phyloP scores from a whole-genome alignment of 2,797 vertebrate species.

The Atherinosoma microstoma region DNA sequence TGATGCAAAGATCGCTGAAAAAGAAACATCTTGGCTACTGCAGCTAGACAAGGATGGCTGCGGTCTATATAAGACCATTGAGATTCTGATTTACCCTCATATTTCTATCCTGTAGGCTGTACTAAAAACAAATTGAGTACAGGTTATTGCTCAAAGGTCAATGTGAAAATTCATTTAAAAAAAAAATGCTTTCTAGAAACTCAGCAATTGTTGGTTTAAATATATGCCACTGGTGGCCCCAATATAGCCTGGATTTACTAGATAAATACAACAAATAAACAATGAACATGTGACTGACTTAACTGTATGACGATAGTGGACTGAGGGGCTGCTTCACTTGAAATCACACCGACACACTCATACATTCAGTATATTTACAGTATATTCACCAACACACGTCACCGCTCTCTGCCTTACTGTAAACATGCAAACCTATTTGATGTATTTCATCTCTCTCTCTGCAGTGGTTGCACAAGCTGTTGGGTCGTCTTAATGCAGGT shows the following conservation, averaged over 20 bases:
- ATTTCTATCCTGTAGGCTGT: background rate
- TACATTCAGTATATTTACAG: background rate
- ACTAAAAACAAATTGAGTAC: constrained; percentile 11
- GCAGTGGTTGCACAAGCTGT: constrained; percentile 27
- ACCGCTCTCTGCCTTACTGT: background rate
- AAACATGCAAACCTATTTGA: constrained; percentile 14
- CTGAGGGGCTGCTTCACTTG: background rate
- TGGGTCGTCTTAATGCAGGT: constrained; percentile 54
- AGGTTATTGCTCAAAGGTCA: background rate
- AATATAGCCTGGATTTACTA: background rate
- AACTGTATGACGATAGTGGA: background rate
- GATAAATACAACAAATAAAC: background rate
- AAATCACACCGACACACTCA: background rate
- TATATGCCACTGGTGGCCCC: background rate
- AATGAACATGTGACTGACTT: background rate
- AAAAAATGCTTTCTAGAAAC: background rate
- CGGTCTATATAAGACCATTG: background rate
- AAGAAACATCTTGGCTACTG: background rate
- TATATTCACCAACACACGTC: background rate
- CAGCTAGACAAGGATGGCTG: too few species aligned
- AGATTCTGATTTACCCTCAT: background rate
- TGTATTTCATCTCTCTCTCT: constrained; percentile 2
- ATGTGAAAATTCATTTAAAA: background rate
- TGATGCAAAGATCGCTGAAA: background rate
- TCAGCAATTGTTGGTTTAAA: background rate